Evolutionary conservation across 1,140 invertebrate genomes (phyloP), one percentile per base, ranked within the genome.

Genomic region (Scaptodrosophila lebanonensis): DNA sequence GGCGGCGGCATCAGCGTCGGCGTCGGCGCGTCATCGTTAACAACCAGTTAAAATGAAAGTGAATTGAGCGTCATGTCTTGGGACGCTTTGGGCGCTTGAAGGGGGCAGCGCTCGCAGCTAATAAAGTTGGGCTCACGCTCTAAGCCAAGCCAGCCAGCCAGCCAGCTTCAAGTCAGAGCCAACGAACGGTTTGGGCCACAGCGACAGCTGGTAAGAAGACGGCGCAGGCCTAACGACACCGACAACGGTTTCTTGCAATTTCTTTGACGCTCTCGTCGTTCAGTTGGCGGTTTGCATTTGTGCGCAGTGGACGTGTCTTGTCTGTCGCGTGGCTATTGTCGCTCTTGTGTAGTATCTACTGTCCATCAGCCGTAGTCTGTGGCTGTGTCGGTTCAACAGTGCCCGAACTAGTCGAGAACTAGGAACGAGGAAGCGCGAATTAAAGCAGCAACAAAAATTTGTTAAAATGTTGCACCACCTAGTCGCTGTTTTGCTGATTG

Each of bases 231-330:
- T 35, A 42, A 40, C 42, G 47, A 38, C 36, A 38, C 18, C 17
- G 30, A 16, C 22, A 49, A 59, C 53, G 73, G 75, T 65, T 79
- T 79, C 73, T 79, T 79, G 68, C 75, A 73, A 73, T 77, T 77
- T 77, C 73, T 82, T 65, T 49, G 65, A 22, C 49, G 22, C 40
- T 29, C 40, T 40, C 50, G 61, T 71, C 45, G 70, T 70, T 82
- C 75, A 82, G 75, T 82, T 82, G 66, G 58, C 76, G 76, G 70
- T 82, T 82, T 82, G 75, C 76, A 82, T 67, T 82, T 63, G 76
- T 66, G 70, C 61, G 76, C 61, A 66, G 75, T 66, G 54, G 69
- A 82, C 76, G 75, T 75, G 58, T 56, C 51, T 35, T 64, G 48
- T 49, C 57, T 45, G 17, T 38, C 12, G 20, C 43, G 40, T 38